Evolutionary conservation across 37 sponge, comb jelly and placozoan species (phyloP), one percentile per base, ranked within the genome.

Genomic region (Ephydatia muelleri): DNA sequence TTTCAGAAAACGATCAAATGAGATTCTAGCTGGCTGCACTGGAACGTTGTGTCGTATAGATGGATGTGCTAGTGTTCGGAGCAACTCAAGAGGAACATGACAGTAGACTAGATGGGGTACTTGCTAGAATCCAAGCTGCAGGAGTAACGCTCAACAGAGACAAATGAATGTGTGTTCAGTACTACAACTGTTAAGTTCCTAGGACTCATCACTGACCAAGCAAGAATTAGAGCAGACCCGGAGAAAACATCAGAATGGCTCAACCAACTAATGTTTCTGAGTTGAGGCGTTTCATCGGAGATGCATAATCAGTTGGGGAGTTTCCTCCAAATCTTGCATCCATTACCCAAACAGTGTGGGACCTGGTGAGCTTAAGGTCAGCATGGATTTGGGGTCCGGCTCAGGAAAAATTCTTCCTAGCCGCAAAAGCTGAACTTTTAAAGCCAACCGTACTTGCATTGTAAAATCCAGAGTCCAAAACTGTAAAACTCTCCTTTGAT

Each of bases 161-260:
- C n/a, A n/a, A n/a, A n/a, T n/a, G n/a, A n/a, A n/a, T n/a, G n/a
- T n/a, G n/a, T n/a, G n/a, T n/a, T n/a, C n/a, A n/a, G n/a, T n/a
- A n/a, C n/a, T n/a, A n/a, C n/a, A n/a, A n/a, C n/a, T n/a, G 13
- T 83, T n/a, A 73, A 64, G 5, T 83, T 83, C 37, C 84, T 83
- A 29, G 76, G 84, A 25, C 84, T 75, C 32, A n/a, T 83, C 66
- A 48, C 74, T 13, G 76, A 83, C 31, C 25, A 73, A 49, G 6
- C 43, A 27, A 65, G 84, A 1, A 23, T 83, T 29, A 49, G 66
- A 67, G 32, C 73, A 13, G 83, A 73, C 64, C 81, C 81, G 12
- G 31, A 70, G 32, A 80, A 80, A 68, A 67, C 35, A 12, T 13
- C 67, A 80, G 32, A 22, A 64, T 80, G 81, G 22, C 14, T 29